A percentile compares a stretch with the other conserved stretches of the same genome.
These are phyloP conservation scores for Pollimyrus isidori DNA, from an alignment of 2,113 vertebrate species.

Conservation along the genomic window DNA sequence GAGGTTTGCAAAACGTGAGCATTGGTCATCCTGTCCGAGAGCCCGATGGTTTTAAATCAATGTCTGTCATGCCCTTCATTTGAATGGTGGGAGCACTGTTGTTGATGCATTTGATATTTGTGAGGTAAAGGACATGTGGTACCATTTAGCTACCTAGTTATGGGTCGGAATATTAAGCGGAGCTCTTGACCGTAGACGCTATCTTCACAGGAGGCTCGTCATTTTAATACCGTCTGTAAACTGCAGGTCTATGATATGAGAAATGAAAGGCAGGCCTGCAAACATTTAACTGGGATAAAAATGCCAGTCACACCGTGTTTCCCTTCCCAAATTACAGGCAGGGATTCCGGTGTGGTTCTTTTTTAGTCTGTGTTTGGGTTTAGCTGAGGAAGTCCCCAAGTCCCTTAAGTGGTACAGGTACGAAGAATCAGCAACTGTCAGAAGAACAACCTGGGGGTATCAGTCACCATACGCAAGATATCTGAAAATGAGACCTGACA, in stretches of 20 bases:
- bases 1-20: not conserved
- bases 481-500: not conserved
- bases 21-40: not conserved
- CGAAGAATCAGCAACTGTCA: not conserved
- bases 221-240: not conserved
- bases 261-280: not conserved
- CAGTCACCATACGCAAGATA: not conserved
- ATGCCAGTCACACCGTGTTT: not conserved
- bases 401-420: not conserved
- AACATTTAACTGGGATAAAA: not conserved
- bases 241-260: not conserved
- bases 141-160: not conserved
- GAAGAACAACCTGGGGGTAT: not conserved
- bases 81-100: not conserved
- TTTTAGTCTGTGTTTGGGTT: not conserved
- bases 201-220: not conserved
- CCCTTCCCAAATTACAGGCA: not conserved
- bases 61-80: not conserved
- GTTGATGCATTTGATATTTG: not conserved
- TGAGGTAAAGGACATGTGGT: not conserved
- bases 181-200: not conserved
- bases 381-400: not conserved
- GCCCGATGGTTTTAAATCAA: not conserved
- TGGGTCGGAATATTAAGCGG: not conserved
- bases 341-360: not conserved